Evolutionary conservation across 1,140 invertebrate species (phyloP), one percentile per base, ranked within the genome.

Genomic region (Pseudobourletiella spinata): DNA sequence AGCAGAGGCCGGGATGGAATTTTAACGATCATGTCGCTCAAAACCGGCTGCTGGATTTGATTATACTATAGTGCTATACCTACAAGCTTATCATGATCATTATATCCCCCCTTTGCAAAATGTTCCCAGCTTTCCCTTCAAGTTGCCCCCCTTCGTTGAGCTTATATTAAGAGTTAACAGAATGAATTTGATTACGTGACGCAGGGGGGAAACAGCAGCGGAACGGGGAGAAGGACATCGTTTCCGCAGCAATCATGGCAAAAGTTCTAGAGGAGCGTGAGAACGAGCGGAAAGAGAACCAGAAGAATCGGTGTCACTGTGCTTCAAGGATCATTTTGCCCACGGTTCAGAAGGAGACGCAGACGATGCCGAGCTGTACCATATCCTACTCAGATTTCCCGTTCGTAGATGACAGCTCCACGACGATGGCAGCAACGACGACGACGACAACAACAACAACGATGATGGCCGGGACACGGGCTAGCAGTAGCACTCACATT

Each of bases 231-330:
- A 64, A 59, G 52, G 90, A 92, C 63, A 84, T 88, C 69, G 90
- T 96, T 24, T 94, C 91, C 11, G 89, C 90, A 30, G 86, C 90
- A 16, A 85, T 95, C 50, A 91, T 96, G 84, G 91, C 91, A 2
- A 92, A 93, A 80, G 88, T 95, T 46, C 78, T 97, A 28, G 88
- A 93, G 73, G 91, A 94, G 66, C 80, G 82, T 72, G 86, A 80
- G 73, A 88, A 81, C 77, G 86, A 81, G 76, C 84, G 81, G 69
- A 67, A 67, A 32, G 61, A 67, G 48, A 67, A 67, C 48, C 58
- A 56, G 46, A 44, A 48, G 22, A 67, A 67, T 44, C 62, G 62
- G 16, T 67, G 66, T 50, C 43, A 61, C 15, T 67, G 66, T 51
- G 43, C 57, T 20, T 64, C 62, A 29, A 28, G 61, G 30, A 63